A percentile compares a stretch with the other conserved stretches of the same genome.
phyloP scores from a whole-genome alignment of 2,113 vertebrate genomes.

The Megaceryle maxima region DNA sequence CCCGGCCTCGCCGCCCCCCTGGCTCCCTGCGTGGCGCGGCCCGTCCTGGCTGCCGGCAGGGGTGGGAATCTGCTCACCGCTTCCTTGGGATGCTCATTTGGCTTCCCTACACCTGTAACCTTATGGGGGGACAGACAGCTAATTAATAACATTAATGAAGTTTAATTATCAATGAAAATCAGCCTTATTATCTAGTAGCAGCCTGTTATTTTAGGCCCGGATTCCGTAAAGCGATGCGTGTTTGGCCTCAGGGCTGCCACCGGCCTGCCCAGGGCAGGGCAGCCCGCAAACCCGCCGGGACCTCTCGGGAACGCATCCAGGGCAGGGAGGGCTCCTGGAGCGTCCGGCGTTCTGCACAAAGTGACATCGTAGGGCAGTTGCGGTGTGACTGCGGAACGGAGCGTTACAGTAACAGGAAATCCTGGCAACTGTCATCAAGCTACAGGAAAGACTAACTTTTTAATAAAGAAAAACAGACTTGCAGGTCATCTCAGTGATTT shows the following conservation, averaged over 20 bases:
- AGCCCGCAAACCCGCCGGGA: neutral
- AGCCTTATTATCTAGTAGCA: neutral
- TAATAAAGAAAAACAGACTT: neutral
- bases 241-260: neutral
- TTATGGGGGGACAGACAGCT: neutral
- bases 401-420: neutral
- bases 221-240: neutral
- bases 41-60: neutral
- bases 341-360: too few species aligned
- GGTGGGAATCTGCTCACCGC: too few species aligned
- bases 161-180: neutral
- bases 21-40: neutral
- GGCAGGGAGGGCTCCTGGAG: neutral
- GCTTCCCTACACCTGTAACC: neutral
- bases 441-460: neutral
- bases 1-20: neutral
- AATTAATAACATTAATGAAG: too few species aligned
- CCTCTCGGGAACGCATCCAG: neutral
- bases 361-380: rapidly evolving
- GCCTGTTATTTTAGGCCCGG: neutral
- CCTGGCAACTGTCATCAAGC: neutral
- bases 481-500: neutral
- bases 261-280: neutral
- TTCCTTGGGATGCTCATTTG: too few species aligned
- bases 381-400: too few species aligned